Conservation (phyloP, 2,888 invertebrate species). For the Ormyrus pomaceus region DNA sequence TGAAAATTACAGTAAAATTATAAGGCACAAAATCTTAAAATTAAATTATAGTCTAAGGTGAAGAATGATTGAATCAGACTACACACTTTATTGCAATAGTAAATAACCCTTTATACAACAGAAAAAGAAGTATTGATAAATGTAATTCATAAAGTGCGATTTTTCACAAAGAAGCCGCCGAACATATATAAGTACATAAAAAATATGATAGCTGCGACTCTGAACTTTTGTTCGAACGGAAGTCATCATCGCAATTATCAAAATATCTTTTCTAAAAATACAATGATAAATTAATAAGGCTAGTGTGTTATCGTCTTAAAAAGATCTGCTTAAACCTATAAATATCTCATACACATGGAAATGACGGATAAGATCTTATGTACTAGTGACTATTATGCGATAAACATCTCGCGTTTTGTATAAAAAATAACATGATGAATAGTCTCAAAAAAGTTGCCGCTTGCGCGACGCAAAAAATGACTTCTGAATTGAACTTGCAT, state of each 20-base stretch:
- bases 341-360: constrained; percentile 48
- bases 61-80: too few relatives aligned
- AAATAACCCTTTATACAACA: constrained; percentile 6
- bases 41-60: too few relatives aligned
- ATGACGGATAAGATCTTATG: constrained; percentile 50
- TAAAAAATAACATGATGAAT: constrained; percentile 52
- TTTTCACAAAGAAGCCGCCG: constrained; percentile 7
- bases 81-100: neutral
- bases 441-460: constrained; percentile 44
- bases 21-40: too few relatives aligned
- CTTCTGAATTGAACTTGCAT: constrained; percentile 29
- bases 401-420: constrained; percentile 44
- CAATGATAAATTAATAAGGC: constrained; percentile 49
- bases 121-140: constrained; percentile 3
- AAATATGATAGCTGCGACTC: constrained; percentile 29
- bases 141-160: constrained; percentile 19
- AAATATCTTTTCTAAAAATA: constrained; percentile 40
- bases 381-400: constrained; percentile 55
- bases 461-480: constrained; percentile 15
- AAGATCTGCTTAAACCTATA: constrained; percentile 25
- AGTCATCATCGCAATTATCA: constrained; percentile 16
- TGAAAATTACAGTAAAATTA: too few relatives aligned
- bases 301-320: constrained; percentile 41
- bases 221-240: neutral
- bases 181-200: constrained; percentile 41